Percentiles rank a stretch among this genome's conserved stretches.
These are phyloP conservation scores for Hyles vespertilio DNA, from an alignment of 1,140 invertebrate species.

Conservation along the genomic window DNA sequence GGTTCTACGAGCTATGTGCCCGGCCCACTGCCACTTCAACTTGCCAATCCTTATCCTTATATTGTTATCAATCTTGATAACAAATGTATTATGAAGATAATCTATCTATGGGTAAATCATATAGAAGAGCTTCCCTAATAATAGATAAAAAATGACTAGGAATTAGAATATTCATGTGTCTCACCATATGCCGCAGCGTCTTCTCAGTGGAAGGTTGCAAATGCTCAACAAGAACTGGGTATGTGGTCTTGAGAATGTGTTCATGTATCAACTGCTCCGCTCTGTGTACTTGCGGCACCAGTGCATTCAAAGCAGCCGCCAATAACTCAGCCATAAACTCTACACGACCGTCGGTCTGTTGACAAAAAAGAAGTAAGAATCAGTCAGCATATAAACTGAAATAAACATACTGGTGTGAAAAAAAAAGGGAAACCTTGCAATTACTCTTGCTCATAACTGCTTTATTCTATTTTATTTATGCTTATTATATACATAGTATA, in stretches of 20 bases:
- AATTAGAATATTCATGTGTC: conserved; percentile 9
- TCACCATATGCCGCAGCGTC: conserved; percentile 63
- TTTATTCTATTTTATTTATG: too few relatives aligned
- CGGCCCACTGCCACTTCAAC: too few relatives aligned
- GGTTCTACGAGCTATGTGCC: too few relatives aligned
- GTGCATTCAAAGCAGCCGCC: conserved; percentile 75
- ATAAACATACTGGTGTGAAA: too few relatives aligned
- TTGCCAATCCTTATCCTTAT: too few relatives aligned
- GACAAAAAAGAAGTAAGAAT: not conserved
- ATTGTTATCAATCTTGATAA: too few relatives aligned
- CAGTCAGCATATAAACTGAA: not conserved
- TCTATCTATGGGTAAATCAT: too few relatives aligned
- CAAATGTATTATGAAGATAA: too few relatives aligned
- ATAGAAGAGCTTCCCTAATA: not conserved
- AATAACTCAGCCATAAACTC: conserved; percentile 81
- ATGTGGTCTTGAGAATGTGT: conserved; percentile 65
- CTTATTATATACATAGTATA: too few relatives aligned
- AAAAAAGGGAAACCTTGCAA: too few relatives aligned
- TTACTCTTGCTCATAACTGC: too few relatives aligned
- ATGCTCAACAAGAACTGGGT: conserved; percentile 62
- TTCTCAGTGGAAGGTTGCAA: conserved; percentile 64
- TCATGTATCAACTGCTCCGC: conserved; percentile 66
- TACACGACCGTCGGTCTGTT: conserved; percentile 64
- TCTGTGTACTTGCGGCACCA: conserved; percentile 58
- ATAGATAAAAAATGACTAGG: not conserved